Evolutionary conservation across 1,140 invertebrate genomes (phyloP).

Genomic region (Phymorhynchus buccinoides): DNA sequence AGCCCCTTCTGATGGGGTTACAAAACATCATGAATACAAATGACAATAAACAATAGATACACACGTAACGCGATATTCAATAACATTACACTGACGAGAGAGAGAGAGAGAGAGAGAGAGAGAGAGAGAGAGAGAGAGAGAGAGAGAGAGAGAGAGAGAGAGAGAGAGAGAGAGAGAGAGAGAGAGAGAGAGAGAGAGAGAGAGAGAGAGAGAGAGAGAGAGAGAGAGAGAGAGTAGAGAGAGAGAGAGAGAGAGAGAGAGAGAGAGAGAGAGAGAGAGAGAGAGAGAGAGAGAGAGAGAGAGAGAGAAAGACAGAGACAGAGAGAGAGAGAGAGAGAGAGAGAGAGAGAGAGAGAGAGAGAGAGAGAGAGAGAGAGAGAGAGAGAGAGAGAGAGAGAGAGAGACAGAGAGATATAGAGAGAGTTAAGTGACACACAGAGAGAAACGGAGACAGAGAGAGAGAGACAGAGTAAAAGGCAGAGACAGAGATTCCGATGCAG

Average conservation of each 20-base stretch:
- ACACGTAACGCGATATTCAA: background rate
- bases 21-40: too few species aligned
- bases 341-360: constrained; percentile 15
- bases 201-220: too few species aligned
- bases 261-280: background rate
- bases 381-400: too few species aligned
- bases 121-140: background rate
- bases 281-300: constrained; percentile 7
- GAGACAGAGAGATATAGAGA: background rate
- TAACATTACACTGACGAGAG: background rate
- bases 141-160: background rate
- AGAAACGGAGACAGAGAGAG: background rate
- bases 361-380: too few species aligned
- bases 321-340: constrained; percentile 16
- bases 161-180: background rate
- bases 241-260: too few species aligned
- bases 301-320: background rate
- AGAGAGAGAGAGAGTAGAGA: too few species aligned
- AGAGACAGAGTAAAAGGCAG: constrained; percentile 2
- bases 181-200: constrained; percentile 7
- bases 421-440: background rate
- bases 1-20: too few species aligned
- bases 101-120: background rate
- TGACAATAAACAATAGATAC: background rate
- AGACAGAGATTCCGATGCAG: too few species aligned